Evolutionary conservation across 2,888 invertebrate genomes (phyloP).

Genomic region (Stenolophus ochropezus): DNA sequence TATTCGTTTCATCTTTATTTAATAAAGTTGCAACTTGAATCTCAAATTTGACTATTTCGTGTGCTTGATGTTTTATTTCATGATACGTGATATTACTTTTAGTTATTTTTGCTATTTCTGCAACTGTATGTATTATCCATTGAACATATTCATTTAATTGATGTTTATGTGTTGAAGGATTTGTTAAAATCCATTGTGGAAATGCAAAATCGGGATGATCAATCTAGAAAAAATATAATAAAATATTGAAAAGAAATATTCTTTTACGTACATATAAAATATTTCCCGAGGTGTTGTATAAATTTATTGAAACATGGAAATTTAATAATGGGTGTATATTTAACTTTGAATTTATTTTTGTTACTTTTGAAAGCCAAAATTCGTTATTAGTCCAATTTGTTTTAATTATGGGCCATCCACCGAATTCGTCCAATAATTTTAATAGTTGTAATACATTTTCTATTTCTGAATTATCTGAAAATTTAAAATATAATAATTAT

Average conservation of each 20-base stretch:
- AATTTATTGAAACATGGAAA: constrained; percentile 67
- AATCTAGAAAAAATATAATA: constrained; percentile 66
- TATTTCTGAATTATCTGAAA: constrained; percentile 57
- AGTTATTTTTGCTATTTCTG: constrained; percentile 35
- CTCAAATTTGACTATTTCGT: constrained; percentile 68
- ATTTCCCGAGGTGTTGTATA: constrained; percentile 66
- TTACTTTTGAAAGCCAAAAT: constrained; percentile 65
- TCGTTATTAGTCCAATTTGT: constrained; percentile 58
- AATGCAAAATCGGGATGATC: constrained; percentile 68
- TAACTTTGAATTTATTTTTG: constrained; percentile 65
- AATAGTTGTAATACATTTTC: constrained; percentile 64
- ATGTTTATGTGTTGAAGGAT: constrained; percentile 63
- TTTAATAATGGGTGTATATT: constrained; percentile 68
- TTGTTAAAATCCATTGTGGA: constrained; percentile 66
- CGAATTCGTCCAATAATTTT: constrained; percentile 64
- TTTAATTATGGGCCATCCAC: constrained; percentile 66
- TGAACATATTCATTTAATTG: constrained; percentile 66
- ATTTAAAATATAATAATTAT: neutral
- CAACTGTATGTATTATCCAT: constrained; percentile 66
- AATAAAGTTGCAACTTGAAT: constrained; percentile 65
- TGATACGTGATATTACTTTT: constrained; percentile 3
- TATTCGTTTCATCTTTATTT: constrained; percentile 4
- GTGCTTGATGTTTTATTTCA: constrained; percentile 62
- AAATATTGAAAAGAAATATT: no score
- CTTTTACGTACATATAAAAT: constrained; percentile 68